These are phyloP conservation scores for Pelecanus crispus DNA, from an alignment of 2,113 vertebrate genomes.

Conservation along the genomic window DNA sequence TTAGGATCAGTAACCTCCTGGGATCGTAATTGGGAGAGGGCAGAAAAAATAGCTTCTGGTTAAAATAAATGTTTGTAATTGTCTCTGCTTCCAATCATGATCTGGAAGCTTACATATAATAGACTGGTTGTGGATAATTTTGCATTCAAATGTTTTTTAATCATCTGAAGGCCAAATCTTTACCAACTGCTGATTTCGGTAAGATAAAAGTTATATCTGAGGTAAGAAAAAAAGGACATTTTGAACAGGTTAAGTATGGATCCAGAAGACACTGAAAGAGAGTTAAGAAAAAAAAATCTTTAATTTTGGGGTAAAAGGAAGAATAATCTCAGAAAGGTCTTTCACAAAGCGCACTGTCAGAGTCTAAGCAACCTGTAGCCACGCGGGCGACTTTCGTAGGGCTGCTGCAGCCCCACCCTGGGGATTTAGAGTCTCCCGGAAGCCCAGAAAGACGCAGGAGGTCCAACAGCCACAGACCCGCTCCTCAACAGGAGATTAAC, in stretches of 20 bases:
- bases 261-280: background rate
- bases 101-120: background rate
- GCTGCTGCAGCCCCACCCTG: background rate
- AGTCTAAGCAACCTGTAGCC: background rate
- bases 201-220: background rate
- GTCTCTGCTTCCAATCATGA: background rate
- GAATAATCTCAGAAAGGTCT: background rate
- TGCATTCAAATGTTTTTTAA: background rate
- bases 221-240: background rate
- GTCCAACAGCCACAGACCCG: background rate
- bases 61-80: background rate
- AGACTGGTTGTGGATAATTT: background rate
- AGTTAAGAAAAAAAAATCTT: background rate
- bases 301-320: background rate
- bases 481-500: background rate
- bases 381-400: fast-evolving
- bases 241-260: background rate
- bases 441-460: background rate
- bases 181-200: background rate
- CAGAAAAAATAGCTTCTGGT: background rate
- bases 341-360: background rate
- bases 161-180: background rate
- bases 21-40: background rate
- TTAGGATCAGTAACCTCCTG: background rate
- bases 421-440: background rate